Evolutionary conservation across 2,888 invertebrate genomes (phyloP).

Genomic region (Ecliptopera silaceata): DNA sequence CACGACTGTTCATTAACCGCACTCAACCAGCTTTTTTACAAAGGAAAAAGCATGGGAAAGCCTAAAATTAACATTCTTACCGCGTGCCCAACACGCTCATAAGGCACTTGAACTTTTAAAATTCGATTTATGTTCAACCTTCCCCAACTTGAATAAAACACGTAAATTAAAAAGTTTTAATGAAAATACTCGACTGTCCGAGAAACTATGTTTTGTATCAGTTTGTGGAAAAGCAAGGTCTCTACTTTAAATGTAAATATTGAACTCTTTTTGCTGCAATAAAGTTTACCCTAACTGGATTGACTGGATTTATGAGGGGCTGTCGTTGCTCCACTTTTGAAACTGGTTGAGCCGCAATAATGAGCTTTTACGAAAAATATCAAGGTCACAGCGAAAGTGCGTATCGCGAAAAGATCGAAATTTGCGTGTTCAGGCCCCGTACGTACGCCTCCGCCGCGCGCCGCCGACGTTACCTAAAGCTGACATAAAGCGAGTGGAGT

Average conservation of each 20-base stretch:
- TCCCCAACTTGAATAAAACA: conserved; percentile 13
- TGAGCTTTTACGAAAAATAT: conserved; percentile 44
- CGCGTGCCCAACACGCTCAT: conserved; percentile 9
- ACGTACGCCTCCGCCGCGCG: conserved; percentile 50
- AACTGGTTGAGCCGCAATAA: conserved; percentile 25
- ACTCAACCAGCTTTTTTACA: conserved; percentile 28
- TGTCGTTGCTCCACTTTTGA: conserved; percentile 21
- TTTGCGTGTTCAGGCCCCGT: conserved; percentile 60
- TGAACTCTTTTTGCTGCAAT: conserved; percentile 7
- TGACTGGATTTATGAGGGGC: conserved; percentile 8
- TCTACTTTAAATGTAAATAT: conserved; percentile 16
- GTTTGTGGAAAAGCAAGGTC: not conserved
- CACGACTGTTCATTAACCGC: conserved; percentile 46
- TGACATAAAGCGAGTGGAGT: conserved; percentile 65
- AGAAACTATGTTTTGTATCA: conserved; percentile 5
- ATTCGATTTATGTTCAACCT: conserved; percentile 15
- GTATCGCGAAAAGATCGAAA: conserved; percentile 55
- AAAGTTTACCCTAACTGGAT: conserved; percentile 11
- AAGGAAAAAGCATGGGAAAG: conserved; percentile 23
- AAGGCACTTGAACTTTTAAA: conserved; percentile 24
- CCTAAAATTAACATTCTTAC: conserved; percentile 26
- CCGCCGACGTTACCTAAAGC: conserved; percentile 57
- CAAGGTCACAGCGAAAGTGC: conserved; percentile 49
- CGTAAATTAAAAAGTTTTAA: conserved; percentile 12
- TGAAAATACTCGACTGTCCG: not conserved